Evolutionary conservation across 2,113 vertebrate species (phyloP).

Genomic region (Saccopteryx bilineata): DNA sequence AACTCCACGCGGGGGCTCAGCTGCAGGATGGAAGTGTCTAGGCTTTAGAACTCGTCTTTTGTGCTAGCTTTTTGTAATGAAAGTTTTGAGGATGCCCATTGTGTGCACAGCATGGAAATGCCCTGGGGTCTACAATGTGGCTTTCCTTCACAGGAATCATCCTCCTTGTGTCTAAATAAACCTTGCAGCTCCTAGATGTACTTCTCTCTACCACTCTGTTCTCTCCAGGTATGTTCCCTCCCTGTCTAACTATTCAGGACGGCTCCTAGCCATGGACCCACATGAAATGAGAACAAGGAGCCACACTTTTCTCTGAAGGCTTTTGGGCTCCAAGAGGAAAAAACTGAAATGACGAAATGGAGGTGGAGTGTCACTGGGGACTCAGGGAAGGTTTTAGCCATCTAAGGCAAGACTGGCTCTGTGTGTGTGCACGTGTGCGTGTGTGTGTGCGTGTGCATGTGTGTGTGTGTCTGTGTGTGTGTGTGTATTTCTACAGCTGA

Average conservation of each 20-base stretch:
- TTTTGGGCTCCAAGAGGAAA: background rate
- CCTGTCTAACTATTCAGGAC: background rate
- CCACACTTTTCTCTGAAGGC: background rate
- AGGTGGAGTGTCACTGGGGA: background rate
- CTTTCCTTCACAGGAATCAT: background rate
- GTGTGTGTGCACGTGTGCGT: background rate
- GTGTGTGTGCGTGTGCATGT: background rate
- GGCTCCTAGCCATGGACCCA: background rate
- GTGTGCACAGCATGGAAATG: background rate
- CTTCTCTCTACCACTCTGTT: background rate
- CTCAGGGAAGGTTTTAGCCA: background rate
- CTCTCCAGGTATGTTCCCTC: constrained; percentile 1
- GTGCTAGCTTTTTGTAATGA: background rate
- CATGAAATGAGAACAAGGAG: background rate
- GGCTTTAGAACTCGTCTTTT: background rate
- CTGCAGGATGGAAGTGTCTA: background rate
- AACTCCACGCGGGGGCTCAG: background rate
- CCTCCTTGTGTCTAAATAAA: background rate
- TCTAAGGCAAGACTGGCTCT: background rate
- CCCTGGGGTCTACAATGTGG: background rate
- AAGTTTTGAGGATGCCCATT: background rate
- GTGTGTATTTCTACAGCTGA: background rate
- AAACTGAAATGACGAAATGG: background rate
- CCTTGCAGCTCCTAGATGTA: background rate
- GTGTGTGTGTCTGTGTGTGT: background rate